Base-by-base conservation (phyloP, 1,140 invertebrate genomes). In the Temnothorax nylanderi region DNA sequence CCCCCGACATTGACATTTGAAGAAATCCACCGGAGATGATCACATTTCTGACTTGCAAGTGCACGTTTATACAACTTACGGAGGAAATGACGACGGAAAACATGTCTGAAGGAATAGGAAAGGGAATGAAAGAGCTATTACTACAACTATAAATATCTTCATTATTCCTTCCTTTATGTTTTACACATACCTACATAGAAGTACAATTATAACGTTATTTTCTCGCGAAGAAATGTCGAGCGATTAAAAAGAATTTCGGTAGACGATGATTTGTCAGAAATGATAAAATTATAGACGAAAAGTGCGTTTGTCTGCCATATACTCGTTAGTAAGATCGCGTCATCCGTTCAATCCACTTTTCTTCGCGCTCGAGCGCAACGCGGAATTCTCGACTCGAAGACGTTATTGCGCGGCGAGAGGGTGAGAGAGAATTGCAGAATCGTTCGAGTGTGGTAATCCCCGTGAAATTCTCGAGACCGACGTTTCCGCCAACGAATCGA, bases 401-500 rank as follows among this genome's bases (percentile, higher is more conserved):
- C 18, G 41, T 65, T 49, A 78, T 13, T 65, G 41, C 58, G 41
- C 58, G 75, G 26, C 26, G 41, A 71, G 56, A 60, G 56, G 18
- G 56, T 26, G 37, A 26, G 56, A 26, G 47, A 41, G 56, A 76
- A 58, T 80, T 41, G 84, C 56, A 51, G 60, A 64, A 77, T 60
- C 67, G 78, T 82, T 81, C 44, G 64, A 82, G 65, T 54, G 77
- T 54, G 77, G 64, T 81, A 81, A 81, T 86, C 51, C 54, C 64
- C 26, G 67, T 82, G 85, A 81, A 80, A 85, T 85, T 81, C 51
- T 82, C 62, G 41, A 69, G 77, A 44, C 76, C 64, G 78, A 72
- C 76, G 78, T 87, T 82, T 69, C 65, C 62, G 67, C 85, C 76
- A 75, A 69, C 76, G 54, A 86, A 87, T 87, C 86, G 86, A 87